A percentile compares a stretch with the other conserved stretches of the same genome.
Evolutionary conservation across 2,888 invertebrate species (phyloP).

Genomic region (Aricia artaxerxes): DNA sequence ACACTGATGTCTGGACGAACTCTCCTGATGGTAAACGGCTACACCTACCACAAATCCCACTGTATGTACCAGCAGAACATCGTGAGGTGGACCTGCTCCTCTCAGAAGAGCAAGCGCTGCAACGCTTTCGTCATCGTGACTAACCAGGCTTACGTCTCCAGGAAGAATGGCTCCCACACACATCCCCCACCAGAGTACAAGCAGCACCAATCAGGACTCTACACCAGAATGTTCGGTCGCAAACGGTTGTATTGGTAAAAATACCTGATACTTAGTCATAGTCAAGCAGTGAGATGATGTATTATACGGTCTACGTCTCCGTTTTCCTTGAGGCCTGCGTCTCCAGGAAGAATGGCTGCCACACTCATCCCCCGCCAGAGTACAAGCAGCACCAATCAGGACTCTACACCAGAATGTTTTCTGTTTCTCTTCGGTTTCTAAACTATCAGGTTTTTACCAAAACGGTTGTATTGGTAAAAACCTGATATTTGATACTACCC

Average conservation of each 20-base stretch:
- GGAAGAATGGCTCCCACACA: constrained; percentile 19
- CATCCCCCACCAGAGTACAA: constrained; percentile 20
- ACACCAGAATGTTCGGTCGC: constrained; percentile 21
- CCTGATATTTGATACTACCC: not conserved
- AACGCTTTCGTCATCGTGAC: constrained; percentile 34
- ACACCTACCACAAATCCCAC: constrained; percentile 42
- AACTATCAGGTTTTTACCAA: no score
- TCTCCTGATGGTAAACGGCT: constrained; percentile 42
- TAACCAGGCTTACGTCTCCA: constrained; percentile 11
- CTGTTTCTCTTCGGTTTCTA: not conserved
- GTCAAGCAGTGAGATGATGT: no score
- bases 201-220: not conserved
- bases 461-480: not conserved
- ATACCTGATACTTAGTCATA: not conserved
- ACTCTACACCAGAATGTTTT: constrained; percentile 11
- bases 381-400: not conserved
- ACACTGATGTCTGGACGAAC: constrained; percentile 2
- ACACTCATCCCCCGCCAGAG: constrained; percentile 8
- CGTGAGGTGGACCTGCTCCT: constrained; percentile 43
- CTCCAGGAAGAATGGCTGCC: not conserved
- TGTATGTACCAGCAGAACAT: constrained; percentile 35
- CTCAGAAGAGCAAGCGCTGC: constrained; percentile 38
- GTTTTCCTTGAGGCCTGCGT: not conserved
- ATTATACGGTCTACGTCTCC: no score
- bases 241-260: not conserved